Base-by-base conservation (phyloP, 2,113 vertebrate species). In the Xerus inauris region DNA sequence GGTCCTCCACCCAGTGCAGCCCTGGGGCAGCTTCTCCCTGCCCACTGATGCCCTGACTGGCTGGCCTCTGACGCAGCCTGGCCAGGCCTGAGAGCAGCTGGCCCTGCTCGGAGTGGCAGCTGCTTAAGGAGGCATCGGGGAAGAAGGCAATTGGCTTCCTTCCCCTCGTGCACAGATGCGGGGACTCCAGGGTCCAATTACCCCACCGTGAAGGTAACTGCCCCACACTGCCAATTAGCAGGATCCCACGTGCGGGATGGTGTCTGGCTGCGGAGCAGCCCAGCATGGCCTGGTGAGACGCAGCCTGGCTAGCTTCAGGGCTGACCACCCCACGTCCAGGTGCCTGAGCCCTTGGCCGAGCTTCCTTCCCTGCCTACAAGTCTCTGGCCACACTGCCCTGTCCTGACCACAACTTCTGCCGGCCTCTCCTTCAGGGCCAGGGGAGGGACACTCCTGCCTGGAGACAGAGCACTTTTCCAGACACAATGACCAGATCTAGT, bases 121-220 rank as follows among this genome's bases (percentile, higher is more conserved):
- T 2, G 62, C 67, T 65, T 92, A 84, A 92, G 91, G n/a, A 24
- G 13, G 19, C 0, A 0, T 32, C 0, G 20, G 38, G 49, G 11
- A 16, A 26, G 64, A 57, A 71, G 35, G 22, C 51, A 0, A 3
- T 14, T 35, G 62, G 20, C 47, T 57, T 20, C 81, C 64, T 20
- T 73, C 80, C 69, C 85, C 1, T 2, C 0, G 0, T 0, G 19
- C 71, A 12, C 8, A 8, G 22, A 84, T 0, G 0, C 10, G 30
- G 64, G 84, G 91, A 72, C 96, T 65, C 96, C 59, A 91, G 96
- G 86, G 97, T 32, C 95, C 89, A 97, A 95, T 95, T 95, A 95
- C 28, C 80, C 65, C 2, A 0, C 40, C 5, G 3, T 0, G 0
- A 40, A 69, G 65, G 24, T 26, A 0, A 30, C 71, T 69, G 86